Evolutionary conservation across 2,797 vertebrate species (phyloP), one percentile per base, ranked within the genome.

Genomic region (Tragelaphus eurycerus): DNA sequence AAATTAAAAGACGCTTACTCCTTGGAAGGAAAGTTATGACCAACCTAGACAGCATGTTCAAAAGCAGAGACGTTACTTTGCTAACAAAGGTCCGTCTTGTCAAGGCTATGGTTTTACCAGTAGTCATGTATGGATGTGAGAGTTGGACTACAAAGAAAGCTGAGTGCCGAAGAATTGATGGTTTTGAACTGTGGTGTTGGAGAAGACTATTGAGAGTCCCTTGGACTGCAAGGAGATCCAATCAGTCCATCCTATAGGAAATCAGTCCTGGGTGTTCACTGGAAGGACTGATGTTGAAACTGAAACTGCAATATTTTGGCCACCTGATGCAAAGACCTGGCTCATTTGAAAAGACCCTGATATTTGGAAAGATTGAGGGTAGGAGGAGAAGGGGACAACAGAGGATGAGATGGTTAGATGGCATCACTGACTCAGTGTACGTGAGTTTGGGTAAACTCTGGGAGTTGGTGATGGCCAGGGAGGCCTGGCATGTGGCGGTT

Each of bases 81-180:
- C 2, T 16, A 67, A 67, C n/a, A 34, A 10, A 67, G 2, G 4
- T 34, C 62, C 0, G 0, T 67, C 62, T 34, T 9, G n/a, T 19
- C 62, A 67, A 67, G 9, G n/a, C n/a, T 67, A 67, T 67, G 62
- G 4, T 34, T 67, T n/a, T 17, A n/a, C 16, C 16, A 64, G 16
- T 64, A 64, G 62, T 64, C 62, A 64, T 64, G 31, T 64, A 9
- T n/a, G 31, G 31, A 64, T n/a, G 31, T n/a, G 62, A 64, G 16
- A 64, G 7, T n/a, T 64, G 31, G 31, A n/a, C 31, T 64, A 16
- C 17, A 31, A 17, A 64, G 31, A 64, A 64, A 31, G 31, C 15
- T n/a, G 15, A n/a, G 62, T 1, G 0, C 31, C 2, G 15, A 64
- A 64, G 15, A 64, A 17, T 8, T n/a, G 31, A 17, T 64, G 15